Conservation (phyloP, 1,140 invertebrate genomes). For the Tetramorium parvispinum region DNA sequence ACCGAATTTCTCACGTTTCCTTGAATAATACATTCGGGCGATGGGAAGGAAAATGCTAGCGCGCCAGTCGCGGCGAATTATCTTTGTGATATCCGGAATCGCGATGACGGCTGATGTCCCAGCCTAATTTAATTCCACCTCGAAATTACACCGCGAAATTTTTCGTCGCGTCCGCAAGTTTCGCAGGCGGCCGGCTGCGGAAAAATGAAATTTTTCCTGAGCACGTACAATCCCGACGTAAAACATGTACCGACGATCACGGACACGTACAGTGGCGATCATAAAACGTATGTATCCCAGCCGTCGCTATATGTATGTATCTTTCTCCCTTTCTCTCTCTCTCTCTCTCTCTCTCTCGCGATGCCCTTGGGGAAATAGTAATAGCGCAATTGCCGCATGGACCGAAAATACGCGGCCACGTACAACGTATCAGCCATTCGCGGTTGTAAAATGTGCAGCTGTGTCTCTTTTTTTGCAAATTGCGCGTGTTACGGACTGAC, state of each 20-base stretch:
- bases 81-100: slow-evolving; percentile 27
- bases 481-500: slow-evolving; percentile 13
- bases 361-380: slow-evolving; percentile 57
- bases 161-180: slow-evolving; percentile 42
- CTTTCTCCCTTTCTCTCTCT: not conserved
- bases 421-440: slow-evolving; percentile 52
- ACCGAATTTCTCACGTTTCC: slow-evolving; percentile 33
- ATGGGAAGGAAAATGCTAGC: slow-evolving; percentile 7
- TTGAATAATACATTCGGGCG: slow-evolving; percentile 33
- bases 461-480: slow-evolving; percentile 36
- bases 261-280: slow-evolving; percentile 60
- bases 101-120: slow-evolving; percentile 33
- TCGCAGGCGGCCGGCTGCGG: slow-evolving; percentile 18
- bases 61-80: slow-evolving; percentile 14
- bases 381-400: slow-evolving; percentile 58
- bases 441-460: slow-evolving; percentile 56
- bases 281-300: slow-evolving; percentile 64
- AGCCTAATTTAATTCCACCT: slow-evolving; percentile 44
- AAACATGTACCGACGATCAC: slow-evolving; percentile 57
- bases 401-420: slow-evolving; percentile 48
- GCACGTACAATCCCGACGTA: slow-evolving; percentile 54
- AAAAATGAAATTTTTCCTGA: slow-evolving; percentile 59
- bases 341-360: not conserved
- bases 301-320: slow-evolving; percentile 20
- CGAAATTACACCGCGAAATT: slow-evolving; percentile 39